Conservation (phyloP, 2,797 vertebrate genomes). For the Esox masquinongy region DNA sequence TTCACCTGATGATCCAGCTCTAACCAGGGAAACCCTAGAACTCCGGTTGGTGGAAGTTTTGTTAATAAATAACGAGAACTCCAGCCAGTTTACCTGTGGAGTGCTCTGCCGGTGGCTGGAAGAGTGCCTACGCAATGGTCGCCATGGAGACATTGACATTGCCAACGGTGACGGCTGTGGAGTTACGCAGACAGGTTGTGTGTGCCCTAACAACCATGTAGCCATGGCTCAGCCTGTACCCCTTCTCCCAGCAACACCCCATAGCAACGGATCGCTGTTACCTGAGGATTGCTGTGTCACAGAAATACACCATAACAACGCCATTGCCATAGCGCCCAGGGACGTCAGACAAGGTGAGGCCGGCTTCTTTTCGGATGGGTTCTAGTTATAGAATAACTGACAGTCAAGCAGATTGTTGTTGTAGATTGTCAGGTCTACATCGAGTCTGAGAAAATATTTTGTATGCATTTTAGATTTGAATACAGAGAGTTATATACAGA, state of each 20-base stretch:
- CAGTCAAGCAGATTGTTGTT: background rate
- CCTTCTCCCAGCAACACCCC: conserved; percentile 66
- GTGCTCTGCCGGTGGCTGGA: conserved; percentile 96
- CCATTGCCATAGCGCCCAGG: conserved; percentile 84
- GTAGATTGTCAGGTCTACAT: background rate
- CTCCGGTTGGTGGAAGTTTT: conserved; percentile 92
- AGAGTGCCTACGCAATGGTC: conserved; percentile 84
- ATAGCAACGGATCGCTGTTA: conserved; percentile 77
- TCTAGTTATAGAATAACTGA: background rate
- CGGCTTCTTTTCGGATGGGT: background rate
- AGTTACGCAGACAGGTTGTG: conserved; percentile 91
- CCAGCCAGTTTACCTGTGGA: conserved; percentile 95
- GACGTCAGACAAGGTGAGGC: conserved; percentile 90
- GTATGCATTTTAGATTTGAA: background rate
- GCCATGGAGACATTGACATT: conserved; percentile 42
- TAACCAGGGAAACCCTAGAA: conserved; percentile 83
- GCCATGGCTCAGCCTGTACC: conserved; percentile 69
- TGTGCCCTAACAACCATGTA: conserved; percentile 80
- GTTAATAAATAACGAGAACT: conserved; percentile 98
- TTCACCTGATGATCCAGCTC: conserved; percentile 71
- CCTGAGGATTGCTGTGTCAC: conserved; percentile 86
- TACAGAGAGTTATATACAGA: too few relatives aligned
- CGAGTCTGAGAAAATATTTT: background rate
- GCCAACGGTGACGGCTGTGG: conserved; percentile 80
- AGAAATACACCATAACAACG: conserved; percentile 87